Conservation (phyloP, 2,113 vertebrate genomes). For the Chlamydotis undulata region DNA sequence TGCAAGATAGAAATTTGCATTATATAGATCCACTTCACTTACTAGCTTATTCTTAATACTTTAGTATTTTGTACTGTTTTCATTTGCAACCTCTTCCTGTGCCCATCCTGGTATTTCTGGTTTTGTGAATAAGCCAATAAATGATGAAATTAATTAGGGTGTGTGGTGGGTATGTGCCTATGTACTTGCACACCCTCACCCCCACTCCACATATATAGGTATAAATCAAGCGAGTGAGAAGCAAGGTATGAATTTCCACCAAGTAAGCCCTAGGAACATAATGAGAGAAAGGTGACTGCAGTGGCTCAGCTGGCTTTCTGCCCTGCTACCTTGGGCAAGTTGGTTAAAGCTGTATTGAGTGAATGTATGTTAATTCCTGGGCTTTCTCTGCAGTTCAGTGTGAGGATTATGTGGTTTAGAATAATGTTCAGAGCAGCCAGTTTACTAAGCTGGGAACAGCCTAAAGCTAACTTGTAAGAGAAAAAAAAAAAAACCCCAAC, state of each 20-base stretch:
- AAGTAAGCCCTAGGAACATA: background rate
- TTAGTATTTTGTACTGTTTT: background rate
- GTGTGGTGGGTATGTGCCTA: background rate
- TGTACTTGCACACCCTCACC: background rate
- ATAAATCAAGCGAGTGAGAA: background rate
- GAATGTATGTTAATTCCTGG: background rate
- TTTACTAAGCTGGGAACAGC: constrained; percentile 4
- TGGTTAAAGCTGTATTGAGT: background rate
- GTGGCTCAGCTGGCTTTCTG: background rate
- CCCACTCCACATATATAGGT: background rate
- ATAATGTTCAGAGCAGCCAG: background rate
- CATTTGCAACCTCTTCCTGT: background rate
- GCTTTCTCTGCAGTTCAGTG: background rate
- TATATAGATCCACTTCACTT: background rate
- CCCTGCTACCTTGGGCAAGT: background rate
- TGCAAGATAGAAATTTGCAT: background rate
- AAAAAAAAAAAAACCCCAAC: rapidly evolving
- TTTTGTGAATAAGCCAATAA: background rate
- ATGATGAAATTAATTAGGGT: background rate
- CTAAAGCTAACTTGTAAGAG: background rate
- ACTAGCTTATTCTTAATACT: background rate
- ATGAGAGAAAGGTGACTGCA: background rate
- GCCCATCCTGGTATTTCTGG: background rate
- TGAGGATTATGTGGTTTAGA: constrained; percentile 34
- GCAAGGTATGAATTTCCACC: background rate